Evolutionary conservation across 2,888 invertebrate species (phyloP).

Genomic region (Erebia ligea): DNA sequence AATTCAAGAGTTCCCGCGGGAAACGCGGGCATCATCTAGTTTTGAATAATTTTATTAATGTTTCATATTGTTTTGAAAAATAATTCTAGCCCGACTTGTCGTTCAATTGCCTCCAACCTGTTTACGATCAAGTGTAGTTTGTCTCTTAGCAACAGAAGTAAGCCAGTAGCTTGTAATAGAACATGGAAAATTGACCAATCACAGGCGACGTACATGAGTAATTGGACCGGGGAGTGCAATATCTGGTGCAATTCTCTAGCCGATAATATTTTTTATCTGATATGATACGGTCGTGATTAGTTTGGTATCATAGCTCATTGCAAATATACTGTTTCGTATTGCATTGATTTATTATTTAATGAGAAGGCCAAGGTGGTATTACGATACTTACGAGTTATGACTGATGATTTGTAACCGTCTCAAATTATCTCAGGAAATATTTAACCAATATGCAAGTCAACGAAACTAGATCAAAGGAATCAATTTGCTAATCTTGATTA

Average conservation of each 20-base stretch:
- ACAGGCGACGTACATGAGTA: conserved; percentile 35
- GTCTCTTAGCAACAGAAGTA: conserved; percentile 29
- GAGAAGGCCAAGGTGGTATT: neutral
- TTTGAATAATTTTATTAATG: neutral
- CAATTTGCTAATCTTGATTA: no score
- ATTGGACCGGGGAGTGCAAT: conserved; percentile 36
- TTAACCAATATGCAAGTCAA: no score
- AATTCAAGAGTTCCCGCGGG: no score
- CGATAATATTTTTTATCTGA: conserved; percentile 16
- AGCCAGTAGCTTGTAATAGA: conserved; percentile 38
- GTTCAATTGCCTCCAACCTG: neutral
- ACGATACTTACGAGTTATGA: neutral
- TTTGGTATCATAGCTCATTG: conserved; percentile 1
- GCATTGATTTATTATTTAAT: neutral
- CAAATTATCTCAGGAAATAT: no score
- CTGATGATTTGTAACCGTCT: no score
- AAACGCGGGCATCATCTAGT: no score
- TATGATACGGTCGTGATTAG: neutral
- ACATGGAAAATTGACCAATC: conserved; percentile 41
- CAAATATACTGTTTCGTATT: neutral
- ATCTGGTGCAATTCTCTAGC: conserved; percentile 30
- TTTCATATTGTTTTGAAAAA: neutral
- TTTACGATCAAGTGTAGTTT: conserved; percentile 17
- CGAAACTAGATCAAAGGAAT: no score
- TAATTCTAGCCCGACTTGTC: neutral